Conservation (phyloP, 2,888 invertebrate species). For the Pollenia amentaria region DNA sequence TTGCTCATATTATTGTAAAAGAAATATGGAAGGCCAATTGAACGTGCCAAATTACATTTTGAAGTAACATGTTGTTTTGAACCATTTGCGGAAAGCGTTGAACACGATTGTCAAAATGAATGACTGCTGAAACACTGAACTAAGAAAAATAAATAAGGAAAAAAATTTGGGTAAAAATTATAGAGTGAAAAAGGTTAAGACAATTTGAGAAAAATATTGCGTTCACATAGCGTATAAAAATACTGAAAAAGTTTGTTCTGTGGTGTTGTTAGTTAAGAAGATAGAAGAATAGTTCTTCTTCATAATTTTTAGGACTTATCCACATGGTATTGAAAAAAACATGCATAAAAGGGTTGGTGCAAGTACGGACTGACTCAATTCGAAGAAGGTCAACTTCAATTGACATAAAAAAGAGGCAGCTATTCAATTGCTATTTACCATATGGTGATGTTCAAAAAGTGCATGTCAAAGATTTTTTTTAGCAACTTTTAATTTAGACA, state of each 20-base stretch:
- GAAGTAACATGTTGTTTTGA: too few relatives aligned
- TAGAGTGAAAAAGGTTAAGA: background rate
- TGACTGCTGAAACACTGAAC: background rate
- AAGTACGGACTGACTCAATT: background rate
- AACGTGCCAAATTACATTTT: background rate
- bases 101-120: too few relatives aligned
- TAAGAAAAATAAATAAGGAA: background rate
- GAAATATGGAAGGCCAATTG: background rate
- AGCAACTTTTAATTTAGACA: conserved; percentile 8
- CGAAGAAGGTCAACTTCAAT: background rate
- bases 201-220: background rate
- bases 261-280: conserved; percentile 20
- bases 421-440: background rate
- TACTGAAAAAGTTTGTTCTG: conserved; percentile 22
- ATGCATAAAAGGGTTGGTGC: background rate
- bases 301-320: too few relatives aligned
- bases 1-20: too few relatives aligned
- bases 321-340: too few relatives aligned
- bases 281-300: background rate
- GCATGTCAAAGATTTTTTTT: conserved; percentile 6
- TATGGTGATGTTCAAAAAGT: background rate
- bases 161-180: conserved; percentile 29
- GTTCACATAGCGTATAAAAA: conserved; percentile 4
- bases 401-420: too few relatives aligned
- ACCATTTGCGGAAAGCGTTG: too few relatives aligned